Evolutionary conservation across 92 coral and sea anemone species (phyloP), one percentile per base, ranked within the genome.

Genomic region (Anthopleura xanthogrammica): DNA sequence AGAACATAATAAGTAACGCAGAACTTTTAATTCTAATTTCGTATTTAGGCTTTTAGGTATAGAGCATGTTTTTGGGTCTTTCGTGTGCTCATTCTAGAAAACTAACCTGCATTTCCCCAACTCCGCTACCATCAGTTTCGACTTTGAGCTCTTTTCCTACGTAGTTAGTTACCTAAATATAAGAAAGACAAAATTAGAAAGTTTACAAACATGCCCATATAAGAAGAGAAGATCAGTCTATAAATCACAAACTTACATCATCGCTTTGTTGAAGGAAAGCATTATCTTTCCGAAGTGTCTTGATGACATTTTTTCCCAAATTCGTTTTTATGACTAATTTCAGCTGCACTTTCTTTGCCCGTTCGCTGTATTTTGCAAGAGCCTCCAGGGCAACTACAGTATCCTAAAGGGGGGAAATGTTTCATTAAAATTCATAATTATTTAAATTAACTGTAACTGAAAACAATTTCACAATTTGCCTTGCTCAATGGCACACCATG

Each of bases 371-470:
- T 62, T 89, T 89, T 13, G 98, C 94, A 36, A 94, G 71, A 12
- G 98, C 93, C 78, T 94, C 95, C 72, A 94, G 79, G 55, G 98
- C 98, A 16, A 94, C 98, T 64, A 93, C 87, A 9, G 98, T 94
- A 72, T 94, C 98, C 98, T 94, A 11, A 0, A 54, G 14, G 16
- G 2, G 2, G 2, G 2, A 54, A 7, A 13, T 54, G 9, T 2
- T 54, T 4, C 58, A 19, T 19, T 17, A 7, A 54, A 48, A 4
- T 4, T 48, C 7, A 3, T 54, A 8, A 11, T 1, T 54, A 6
- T 43, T 43, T 43, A 2, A 2, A 43, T 43, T 6, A 43, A 6
- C 2, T 2, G 48, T 6, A 43, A 43, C 50, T 43, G 8, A 2
- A 43, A 43, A 43, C 36, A 29, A 29, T 29, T 29, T 29, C 36